Conservation (phyloP, 2,113 vertebrate species). For the Heterochromis multidens region DNA sequence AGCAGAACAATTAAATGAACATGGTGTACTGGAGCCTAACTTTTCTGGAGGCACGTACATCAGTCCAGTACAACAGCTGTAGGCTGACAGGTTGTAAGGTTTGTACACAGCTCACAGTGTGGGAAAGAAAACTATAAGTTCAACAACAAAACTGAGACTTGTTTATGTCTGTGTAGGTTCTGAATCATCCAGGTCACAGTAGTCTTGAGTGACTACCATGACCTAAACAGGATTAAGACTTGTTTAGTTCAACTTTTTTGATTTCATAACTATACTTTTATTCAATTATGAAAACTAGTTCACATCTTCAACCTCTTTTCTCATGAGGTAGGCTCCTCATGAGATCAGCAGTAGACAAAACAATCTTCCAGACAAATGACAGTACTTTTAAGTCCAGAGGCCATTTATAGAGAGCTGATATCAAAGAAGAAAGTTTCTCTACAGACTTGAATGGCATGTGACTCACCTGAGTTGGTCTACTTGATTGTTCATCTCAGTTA, state of each 20-base stretch:
- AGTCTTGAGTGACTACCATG: too few relatives aligned
- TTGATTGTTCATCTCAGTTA: slow-evolving; percentile 6
- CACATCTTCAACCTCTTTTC: neutral
- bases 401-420: slow-evolving; percentile 12
- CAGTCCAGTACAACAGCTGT: neutral
- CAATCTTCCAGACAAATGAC: slow-evolving; percentile 9
- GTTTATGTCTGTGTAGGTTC: neutral
- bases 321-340: neutral
- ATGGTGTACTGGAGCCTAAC: neutral
- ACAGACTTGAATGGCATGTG: neutral
- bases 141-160: neutral
- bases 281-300: neutral
- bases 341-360: slow-evolving; percentile 12
- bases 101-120: neutral
- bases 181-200: neutral
- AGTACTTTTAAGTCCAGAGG: neutral
- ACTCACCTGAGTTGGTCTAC: slow-evolving; percentile 18
- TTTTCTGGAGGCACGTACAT: neutral
- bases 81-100: neutral
- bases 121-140: neutral
- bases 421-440: neutral
- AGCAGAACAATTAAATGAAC: neutral
- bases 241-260: neutral
- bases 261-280: neutral
- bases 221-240: neutral